Base-by-base conservation (phyloP, 2,888 invertebrate genomes). In the Trissonchulus sp. region DNA sequence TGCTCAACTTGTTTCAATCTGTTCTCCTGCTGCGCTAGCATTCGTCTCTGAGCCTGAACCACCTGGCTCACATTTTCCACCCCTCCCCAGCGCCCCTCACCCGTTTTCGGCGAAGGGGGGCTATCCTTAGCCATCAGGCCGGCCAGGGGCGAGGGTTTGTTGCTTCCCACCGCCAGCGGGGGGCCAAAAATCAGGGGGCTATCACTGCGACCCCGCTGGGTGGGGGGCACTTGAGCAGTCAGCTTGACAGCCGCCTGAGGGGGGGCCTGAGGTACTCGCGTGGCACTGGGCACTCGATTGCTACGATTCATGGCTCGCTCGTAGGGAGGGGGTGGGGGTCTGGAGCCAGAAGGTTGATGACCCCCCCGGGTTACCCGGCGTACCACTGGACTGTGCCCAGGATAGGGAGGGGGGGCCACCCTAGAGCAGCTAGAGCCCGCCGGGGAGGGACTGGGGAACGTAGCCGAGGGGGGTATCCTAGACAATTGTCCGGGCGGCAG, bases 351-450 rank as follows among this genome's bases (percentile, higher is more conserved):
- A 8, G 48, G 23, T 15, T 23, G 8, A 23, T 8, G 23, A 48
- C 48, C 48, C 8, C 8, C 48, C 23, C 48, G 48, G 48, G 48
- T 48, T n/a, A n/a, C n/a, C 23, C 48, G 8, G 8, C 48, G 48
- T 15, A 48, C 48, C 48, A 48, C 48, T 15, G 48, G 48, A 48
- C 48, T 48, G 48, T 48, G 48, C 8, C 48, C 48, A 15, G 48
- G 48, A 48, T 48, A 48, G 48, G 48, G 48, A 48, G 48, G 48
- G 8, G 48, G 48, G n/a, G n/a, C n/a, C n/a, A n/a, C n/a, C n/a
- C n/a, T n/a, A n/a, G n/a, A n/a, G n/a, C n/a, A n/a, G n/a, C n/a
- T n/a, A n/a, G n/a, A n/a, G n/a, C n/a, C n/a, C n/a, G n/a, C n/a
- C n/a, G n/a, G n/a, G n/a, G n/a, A n/a, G n/a, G n/a, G n/a, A n/a